Conservation (phyloP, 2,888 invertebrate genomes). For the Mongoloraphidia duomilia region DNA sequence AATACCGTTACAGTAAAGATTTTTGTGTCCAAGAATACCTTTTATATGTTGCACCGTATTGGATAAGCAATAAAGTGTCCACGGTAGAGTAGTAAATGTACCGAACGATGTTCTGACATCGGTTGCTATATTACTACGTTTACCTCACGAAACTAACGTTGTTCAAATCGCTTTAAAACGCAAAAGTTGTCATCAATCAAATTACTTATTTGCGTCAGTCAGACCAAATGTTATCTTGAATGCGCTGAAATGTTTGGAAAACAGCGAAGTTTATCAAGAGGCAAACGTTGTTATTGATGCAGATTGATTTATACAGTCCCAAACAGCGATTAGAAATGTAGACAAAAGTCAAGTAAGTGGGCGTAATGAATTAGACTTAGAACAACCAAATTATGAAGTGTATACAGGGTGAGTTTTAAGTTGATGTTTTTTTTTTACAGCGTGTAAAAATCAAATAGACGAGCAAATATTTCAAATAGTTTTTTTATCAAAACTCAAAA, state of each 20-base stretch:
- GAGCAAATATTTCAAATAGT: too few species aligned
- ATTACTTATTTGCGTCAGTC: not conserved
- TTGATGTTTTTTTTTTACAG: too few species aligned
- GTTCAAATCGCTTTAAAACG: not conserved
- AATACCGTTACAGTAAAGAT: not conserved
- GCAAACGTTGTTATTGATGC: too few species aligned
- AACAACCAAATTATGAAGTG: too few species aligned
- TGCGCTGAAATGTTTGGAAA: not conserved
- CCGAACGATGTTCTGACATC: not conserved
- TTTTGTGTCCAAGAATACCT: not conserved
- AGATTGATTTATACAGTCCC: not conserved
- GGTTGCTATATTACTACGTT: not conserved
- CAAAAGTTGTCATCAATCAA: not conserved
- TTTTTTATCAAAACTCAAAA: too few species aligned
- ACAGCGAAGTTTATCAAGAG: not conserved
- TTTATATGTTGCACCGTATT: not conserved
- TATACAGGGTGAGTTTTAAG: too few species aligned
- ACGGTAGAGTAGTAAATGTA: not conserved
- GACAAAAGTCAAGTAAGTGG: not conserved
- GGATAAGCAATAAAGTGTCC: not conserved
- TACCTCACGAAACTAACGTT: not conserved
- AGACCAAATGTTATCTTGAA: not conserved
- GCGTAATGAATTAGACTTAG: not conserved
- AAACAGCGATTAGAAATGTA: not conserved
- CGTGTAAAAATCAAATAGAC: too few species aligned